A percentile compares a stretch with the other conserved stretches of the same genome.
These are phyloP conservation scores for Peribatodes rhomboidaria DNA, from an alignment of 2,888 invertebrate species.

Conservation along the genomic window DNA sequence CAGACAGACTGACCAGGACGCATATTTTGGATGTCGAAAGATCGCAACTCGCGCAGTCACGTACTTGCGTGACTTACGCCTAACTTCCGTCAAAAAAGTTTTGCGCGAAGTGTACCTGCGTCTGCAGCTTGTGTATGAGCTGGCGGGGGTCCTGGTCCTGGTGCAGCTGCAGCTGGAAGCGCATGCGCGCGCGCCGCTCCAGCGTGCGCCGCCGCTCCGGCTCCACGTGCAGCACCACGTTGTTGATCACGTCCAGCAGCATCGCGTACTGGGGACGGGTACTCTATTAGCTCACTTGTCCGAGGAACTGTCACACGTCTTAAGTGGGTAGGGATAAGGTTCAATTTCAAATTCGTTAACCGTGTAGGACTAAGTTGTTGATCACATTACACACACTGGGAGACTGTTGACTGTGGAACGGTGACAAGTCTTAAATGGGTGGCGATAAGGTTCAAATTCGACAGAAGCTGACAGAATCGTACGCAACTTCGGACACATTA, in stretches of 20 bases:
- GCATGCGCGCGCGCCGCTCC: constrained; percentile 95
- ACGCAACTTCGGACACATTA: too few relatives aligned
- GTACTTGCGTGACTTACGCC: too few relatives aligned
- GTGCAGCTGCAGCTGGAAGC: constrained; percentile 97
- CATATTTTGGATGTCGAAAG: too few relatives aligned
- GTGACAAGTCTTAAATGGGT: not conserved
- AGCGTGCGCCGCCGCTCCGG: constrained; percentile 97
- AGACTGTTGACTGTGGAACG: not conserved
- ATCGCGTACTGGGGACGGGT: constrained; percentile 92
- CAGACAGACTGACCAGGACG: too few relatives aligned
- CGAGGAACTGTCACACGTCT: not conserved
- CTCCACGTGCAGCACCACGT: constrained; percentile 97
- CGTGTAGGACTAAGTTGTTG: too few relatives aligned
- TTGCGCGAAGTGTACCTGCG: constrained; percentile 88
- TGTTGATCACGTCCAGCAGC: constrained; percentile 99
- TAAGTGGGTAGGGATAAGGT: not conserved
- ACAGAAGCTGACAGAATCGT: too few relatives aligned
- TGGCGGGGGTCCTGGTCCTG: constrained; percentile 96
- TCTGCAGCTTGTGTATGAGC: constrained; percentile 97
- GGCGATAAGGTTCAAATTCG: not conserved
- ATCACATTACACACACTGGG: too few relatives aligned
- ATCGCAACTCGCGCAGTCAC: too few relatives aligned
- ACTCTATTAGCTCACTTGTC: not conserved
- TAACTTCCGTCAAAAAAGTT: too few relatives aligned
- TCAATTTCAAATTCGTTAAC: not conserved